phyloP scores from a whole-genome alignment of 2,888 invertebrate species.

The Geophilus truncorum region DNA sequence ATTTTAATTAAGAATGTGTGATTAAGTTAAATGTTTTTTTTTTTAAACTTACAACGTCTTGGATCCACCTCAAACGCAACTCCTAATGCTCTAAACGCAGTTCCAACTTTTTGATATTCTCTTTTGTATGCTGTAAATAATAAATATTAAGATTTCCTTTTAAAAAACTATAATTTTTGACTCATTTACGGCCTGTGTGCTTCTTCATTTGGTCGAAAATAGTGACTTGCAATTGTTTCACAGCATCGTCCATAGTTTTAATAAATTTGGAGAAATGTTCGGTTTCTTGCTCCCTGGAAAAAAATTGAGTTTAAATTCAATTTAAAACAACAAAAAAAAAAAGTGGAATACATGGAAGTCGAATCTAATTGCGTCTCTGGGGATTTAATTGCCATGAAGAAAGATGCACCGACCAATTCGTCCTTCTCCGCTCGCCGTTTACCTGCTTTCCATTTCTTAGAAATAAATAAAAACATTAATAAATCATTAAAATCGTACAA shows the following conservation, averaged over 20 bases:
- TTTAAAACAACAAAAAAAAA: slow-evolving; percentile 32
- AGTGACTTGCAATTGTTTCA: slow-evolving; percentile 74
- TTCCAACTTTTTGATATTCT: slow-evolving; percentile 86
- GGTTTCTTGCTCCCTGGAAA: slow-evolving; percentile 66
- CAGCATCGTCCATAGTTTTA: slow-evolving; percentile 77
- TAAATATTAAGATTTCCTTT: not conserved
- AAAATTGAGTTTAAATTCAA: not conserved
- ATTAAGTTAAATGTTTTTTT: not conserved
- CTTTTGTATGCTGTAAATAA: slow-evolving; percentile 63
- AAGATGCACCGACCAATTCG: slow-evolving; percentile 79
- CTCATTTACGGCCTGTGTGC: slow-evolving; percentile 61
- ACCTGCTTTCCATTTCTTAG: slow-evolving; percentile 80
- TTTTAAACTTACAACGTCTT: slow-evolving; percentile 46
- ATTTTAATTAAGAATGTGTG: not conserved
- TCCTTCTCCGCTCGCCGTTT: slow-evolving; percentile 94
- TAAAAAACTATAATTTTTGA: not conserved
- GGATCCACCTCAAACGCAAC: slow-evolving; percentile 76
- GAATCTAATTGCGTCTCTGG: slow-evolving; percentile 67
- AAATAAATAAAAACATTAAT: not conserved
- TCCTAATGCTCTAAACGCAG: slow-evolving; percentile 77
- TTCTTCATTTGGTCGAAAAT: slow-evolving; percentile 81
- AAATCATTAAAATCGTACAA: not conserved
- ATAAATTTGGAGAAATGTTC: slow-evolving; percentile 79
- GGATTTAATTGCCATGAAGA: slow-evolving; percentile 81
- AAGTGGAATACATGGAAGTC: slow-evolving; percentile 50